phyloP scores from a whole-genome alignment of 2,113 vertebrate species.

The Apteryx owenii region DNA sequence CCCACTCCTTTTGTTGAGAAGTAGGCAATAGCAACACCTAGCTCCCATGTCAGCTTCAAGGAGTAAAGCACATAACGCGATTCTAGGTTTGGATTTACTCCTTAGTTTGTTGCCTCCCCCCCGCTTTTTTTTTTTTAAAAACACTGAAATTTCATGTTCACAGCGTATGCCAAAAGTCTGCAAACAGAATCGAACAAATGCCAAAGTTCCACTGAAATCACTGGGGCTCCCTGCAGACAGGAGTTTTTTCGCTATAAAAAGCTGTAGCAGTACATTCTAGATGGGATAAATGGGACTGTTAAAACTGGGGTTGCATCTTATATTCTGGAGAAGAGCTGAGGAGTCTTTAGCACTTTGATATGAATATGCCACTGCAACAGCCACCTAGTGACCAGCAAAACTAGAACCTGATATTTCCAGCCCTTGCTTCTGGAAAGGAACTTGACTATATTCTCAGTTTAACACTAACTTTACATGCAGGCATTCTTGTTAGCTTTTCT shows the following conservation, averaged over 20 bases:
- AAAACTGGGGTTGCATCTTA: accelerated
- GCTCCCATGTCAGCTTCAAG: not conserved
- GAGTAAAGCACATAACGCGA: accelerated
- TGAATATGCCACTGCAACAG: not conserved
- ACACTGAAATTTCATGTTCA: not conserved
- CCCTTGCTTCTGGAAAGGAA: not conserved
- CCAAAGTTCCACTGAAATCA: not conserved
- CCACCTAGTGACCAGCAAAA: not conserved
- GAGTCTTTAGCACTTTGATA: not conserved
- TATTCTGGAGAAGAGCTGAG: not conserved
- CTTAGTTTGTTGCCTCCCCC: not conserved
- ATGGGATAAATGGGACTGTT: not conserved
- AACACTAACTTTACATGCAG: not conserved
- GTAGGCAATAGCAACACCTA: not conserved
- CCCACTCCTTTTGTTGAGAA: not conserved
- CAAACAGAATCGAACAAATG: not conserved
- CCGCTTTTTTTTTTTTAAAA: not conserved
- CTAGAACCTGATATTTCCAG: accelerated
- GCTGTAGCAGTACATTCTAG: not conserved
- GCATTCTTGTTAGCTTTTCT: not conserved
- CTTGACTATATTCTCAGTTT: accelerated
- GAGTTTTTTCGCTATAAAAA: accelerated
- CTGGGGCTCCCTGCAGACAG: accelerated
- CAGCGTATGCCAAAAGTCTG: not conserved
- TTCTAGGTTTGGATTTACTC: not conserved